Evolutionary conservation across 2,113 vertebrate genomes (phyloP).

Genomic region (Picathartes gymnocephalus): DNA sequence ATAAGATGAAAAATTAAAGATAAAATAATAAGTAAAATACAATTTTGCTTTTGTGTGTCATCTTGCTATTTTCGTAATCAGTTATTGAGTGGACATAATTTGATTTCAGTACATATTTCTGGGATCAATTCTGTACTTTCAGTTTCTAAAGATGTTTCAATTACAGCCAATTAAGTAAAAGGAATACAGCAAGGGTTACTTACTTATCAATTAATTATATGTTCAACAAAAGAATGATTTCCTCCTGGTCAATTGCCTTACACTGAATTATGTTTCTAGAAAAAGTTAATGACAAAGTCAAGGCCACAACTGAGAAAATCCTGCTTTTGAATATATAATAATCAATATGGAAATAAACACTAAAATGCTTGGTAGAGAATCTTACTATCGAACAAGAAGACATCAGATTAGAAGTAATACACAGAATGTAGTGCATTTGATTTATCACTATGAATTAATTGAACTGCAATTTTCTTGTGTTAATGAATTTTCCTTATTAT

Average conservation of each 20-base stretch:
- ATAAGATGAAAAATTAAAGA: neutral
- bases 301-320: neutral
- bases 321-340: neutral
- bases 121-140: neutral
- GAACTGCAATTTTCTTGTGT: neutral
- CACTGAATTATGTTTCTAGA: neutral
- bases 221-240: neutral
- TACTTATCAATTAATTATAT: neutral
- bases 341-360: neutral
- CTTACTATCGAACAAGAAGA: neutral
- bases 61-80: neutral
- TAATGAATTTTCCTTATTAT: neutral
- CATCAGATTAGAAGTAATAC: neutral
- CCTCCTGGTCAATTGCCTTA: neutral
- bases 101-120: neutral
- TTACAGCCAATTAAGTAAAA: neutral
- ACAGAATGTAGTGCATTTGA: neutral
- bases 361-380: neutral
- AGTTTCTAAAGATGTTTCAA: neutral
- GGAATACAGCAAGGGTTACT: neutral
- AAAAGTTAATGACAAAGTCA: neutral
- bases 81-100: neutral
- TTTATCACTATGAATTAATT: neutral
- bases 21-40: neutral
- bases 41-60: neutral